phyloP scores from a whole-genome alignment of 64 coral and sea anemone genomes.

The Stichodactyla helianthus region DNA sequence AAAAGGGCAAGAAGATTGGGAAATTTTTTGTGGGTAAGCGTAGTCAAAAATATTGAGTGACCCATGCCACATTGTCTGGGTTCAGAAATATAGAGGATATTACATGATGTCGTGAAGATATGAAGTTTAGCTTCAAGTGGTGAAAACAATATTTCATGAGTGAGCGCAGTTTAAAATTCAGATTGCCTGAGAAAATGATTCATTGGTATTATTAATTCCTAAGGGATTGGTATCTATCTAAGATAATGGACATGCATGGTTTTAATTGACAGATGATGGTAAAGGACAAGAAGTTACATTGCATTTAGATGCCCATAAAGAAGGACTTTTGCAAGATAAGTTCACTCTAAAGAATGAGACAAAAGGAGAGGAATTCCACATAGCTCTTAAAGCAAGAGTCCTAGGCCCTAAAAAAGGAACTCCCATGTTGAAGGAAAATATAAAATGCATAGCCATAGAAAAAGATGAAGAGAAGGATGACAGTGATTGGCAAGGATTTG shows the following conservation, averaged over 20 bases:
- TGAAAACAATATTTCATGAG: no score
- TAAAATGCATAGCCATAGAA: conserved; percentile 53
- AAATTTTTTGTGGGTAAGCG: no score
- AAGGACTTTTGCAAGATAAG: conserved; percentile 76
- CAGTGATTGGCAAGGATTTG: conserved; percentile 88
- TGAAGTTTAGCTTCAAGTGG: no score
- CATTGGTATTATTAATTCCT: background rate
- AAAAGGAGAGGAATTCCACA: conserved; percentile 55
- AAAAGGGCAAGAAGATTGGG: no score
- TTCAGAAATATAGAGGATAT: no score
- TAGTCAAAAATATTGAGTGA: no score
- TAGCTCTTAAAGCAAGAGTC: conserved; percentile 65
- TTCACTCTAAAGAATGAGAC: conserved; percentile 71
- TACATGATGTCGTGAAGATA: no score
- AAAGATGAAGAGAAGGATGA: conserved; percentile 74
- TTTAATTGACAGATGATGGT: conserved; percentile 34
- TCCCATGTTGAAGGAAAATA: conserved; percentile 72
- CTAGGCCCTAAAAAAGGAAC: conserved; percentile 66
- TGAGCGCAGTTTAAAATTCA: no score
- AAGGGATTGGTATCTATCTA: no score
- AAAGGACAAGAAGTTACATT: conserved; percentile 59
- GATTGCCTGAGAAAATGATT: background rate
- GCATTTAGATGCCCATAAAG: conserved; percentile 69
- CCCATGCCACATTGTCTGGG: no score
- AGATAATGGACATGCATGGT: background rate